Percentiles rank a stretch among this genome's conserved stretches.
Evolutionary conservation across 35 echinoderm and acorn worm genomes (phyloP).

Genomic region (Lytechinus pictus): DNA sequence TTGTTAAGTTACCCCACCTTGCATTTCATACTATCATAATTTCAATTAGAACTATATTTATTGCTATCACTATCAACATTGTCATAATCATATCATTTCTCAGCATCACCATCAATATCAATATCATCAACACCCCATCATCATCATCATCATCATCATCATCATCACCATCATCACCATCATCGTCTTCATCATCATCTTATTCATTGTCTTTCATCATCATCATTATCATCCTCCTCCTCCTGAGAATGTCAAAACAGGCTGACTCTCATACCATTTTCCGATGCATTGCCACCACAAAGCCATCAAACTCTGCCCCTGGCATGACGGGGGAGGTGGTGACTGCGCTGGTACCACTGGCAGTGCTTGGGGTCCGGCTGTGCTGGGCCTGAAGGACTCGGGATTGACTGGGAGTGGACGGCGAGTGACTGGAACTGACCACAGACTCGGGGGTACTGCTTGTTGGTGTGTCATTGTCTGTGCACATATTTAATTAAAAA

Average conservation of each 20-base stretch:
- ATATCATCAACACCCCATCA: no score
- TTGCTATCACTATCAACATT: no score
- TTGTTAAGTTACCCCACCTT: no score
- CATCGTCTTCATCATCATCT: no score
- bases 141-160: no score
- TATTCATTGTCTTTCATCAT: no score
- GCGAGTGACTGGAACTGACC: conserved; percentile 12
- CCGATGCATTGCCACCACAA: conserved; percentile 94
- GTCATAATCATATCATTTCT: no score
- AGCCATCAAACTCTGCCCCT: conserved; percentile 75
- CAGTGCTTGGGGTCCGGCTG: conserved; percentile 85
- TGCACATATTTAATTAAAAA: not conserved
- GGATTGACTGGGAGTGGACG: conserved; percentile 11
- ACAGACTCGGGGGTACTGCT: conserved; percentile 53
- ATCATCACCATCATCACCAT: no score
- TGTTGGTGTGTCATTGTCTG: conserved; percentile 46
- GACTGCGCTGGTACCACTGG: conserved; percentile 76
- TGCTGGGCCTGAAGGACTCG: conserved; percentile 54
- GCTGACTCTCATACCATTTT: conserved; percentile 75
- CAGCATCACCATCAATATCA: no score
- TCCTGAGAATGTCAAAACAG: not conserved
- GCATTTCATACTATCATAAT: no score
- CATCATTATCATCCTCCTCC: no score
- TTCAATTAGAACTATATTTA: no score
- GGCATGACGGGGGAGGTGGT: conserved; percentile 56